Conservation (phyloP, 2,797 vertebrate genomes). For the Ispidina picta region DNA sequence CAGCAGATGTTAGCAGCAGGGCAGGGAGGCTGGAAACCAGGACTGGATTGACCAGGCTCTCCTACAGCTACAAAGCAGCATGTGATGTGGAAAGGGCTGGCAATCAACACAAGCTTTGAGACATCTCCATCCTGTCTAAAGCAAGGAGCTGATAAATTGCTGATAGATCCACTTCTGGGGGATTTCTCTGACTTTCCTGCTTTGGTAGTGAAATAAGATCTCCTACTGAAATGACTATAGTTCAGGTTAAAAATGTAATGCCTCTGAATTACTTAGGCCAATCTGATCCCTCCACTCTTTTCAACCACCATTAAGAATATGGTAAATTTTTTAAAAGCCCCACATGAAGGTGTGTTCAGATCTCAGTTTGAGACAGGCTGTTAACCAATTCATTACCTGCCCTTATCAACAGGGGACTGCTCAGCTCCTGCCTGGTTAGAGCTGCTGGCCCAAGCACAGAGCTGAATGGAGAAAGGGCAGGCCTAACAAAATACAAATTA, state of each 20-base stretch:
- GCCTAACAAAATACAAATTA: not conserved
- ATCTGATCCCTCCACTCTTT: not conserved
- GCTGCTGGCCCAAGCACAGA: not conserved
- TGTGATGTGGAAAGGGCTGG: not conserved
- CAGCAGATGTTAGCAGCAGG: not conserved
- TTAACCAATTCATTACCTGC: not conserved
- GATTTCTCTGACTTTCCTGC: not conserved
- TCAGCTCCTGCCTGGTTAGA: not conserved
- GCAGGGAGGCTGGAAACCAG: not conserved
- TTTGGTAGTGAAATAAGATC: not conserved
- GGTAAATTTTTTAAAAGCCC: not conserved
- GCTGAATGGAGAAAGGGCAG: not conserved
- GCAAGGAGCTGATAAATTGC: not conserved
- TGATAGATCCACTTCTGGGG: not conserved
- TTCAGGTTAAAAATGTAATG: not conserved
- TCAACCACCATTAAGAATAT: not conserved
- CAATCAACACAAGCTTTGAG: not conserved
- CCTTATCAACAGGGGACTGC: not conserved
- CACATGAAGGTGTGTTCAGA: not conserved
- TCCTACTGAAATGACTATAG: not conserved
- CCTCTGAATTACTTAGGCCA: not conserved
- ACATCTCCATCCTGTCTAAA: not conserved
- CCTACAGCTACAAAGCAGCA: not conserved
- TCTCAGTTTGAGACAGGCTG: not conserved
- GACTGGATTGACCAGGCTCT: not conserved